phyloP scores from a whole-genome alignment of 2,113 vertebrate genomes.

The Hiodon alosoides region DNA sequence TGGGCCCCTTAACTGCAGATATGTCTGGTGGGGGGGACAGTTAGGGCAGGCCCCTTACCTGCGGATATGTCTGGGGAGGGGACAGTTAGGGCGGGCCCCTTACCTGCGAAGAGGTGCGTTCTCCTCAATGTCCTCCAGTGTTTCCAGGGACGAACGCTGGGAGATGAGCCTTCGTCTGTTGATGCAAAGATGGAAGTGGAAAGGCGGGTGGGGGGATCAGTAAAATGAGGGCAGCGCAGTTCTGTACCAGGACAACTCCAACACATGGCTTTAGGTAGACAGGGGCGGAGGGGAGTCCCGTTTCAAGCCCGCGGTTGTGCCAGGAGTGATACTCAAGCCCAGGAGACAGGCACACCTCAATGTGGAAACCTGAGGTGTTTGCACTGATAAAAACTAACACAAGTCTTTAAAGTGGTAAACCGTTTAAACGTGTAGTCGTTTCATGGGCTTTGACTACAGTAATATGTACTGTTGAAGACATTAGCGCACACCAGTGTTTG shows the following conservation, averaged over 20 bases:
- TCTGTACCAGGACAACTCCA: neutral
- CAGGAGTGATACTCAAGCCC: neutral
- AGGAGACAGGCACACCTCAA: neutral
- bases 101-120: slow-evolving; percentile 94
- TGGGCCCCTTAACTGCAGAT: no score
- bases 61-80: neutral
- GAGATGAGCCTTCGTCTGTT: slow-evolving; percentile 88
- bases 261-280: neutral
- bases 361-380: neutral
- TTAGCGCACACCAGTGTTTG: no score
- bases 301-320: neutral
- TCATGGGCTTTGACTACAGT: no score
- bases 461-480: no score
- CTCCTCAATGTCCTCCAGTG: slow-evolving; percentile 96
- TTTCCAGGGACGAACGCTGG: slow-evolving; percentile 94
- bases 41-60: neutral
- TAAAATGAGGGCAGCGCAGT: neutral
- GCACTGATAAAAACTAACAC: neutral
- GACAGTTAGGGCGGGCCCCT: neutral
- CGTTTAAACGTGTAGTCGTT: no score
- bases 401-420: neutral
- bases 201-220: neutral
- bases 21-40: no score
- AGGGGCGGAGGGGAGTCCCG: neutral
- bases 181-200: slow-evolving; percentile 16